Evolutionary conservation across 2,113 vertebrate genomes (phyloP).

Genomic region (Regulus satrapa): DNA sequence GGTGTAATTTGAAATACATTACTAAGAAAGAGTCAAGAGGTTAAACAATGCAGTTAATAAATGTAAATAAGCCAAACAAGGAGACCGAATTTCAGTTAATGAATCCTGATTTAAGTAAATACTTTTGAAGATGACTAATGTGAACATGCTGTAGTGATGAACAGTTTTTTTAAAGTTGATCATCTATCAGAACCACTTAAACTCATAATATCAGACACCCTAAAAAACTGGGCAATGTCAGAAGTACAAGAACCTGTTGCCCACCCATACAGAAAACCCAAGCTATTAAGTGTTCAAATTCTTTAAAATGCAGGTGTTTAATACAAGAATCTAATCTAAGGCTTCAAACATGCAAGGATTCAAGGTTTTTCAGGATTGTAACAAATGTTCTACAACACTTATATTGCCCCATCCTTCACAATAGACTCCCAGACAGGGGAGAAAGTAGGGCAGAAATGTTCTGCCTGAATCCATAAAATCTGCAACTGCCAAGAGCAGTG

Average conservation of each 20-base stretch:
- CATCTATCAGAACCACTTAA: not conserved
- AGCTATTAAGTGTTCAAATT: not conserved
- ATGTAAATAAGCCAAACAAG: not conserved
- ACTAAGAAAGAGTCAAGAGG: not conserved
- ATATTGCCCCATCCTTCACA: not conserved
- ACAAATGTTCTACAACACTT: fast-evolving
- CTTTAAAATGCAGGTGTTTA: not conserved
- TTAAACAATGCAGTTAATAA: constrained; percentile 1
- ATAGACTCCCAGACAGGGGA: not conserved
- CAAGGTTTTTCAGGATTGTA: not conserved
- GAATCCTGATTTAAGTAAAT: not conserved
- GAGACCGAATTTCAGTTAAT: not conserved
- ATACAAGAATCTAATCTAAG: not conserved
- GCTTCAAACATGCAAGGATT: not conserved
- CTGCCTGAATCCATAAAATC: not conserved
- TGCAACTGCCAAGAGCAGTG: not conserved
- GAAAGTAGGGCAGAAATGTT: not conserved
- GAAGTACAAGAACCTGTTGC: not conserved
- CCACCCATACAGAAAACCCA: not conserved
- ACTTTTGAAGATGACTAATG: not conserved
- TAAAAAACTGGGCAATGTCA: not conserved
- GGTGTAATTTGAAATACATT: not conserved
- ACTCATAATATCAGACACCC: not conserved
- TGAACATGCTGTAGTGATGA: not conserved
- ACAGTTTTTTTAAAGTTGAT: not conserved